Evolutionary conservation across 1,140 invertebrate genomes (phyloP).

Genomic region (Pogonus chalceus): DNA sequence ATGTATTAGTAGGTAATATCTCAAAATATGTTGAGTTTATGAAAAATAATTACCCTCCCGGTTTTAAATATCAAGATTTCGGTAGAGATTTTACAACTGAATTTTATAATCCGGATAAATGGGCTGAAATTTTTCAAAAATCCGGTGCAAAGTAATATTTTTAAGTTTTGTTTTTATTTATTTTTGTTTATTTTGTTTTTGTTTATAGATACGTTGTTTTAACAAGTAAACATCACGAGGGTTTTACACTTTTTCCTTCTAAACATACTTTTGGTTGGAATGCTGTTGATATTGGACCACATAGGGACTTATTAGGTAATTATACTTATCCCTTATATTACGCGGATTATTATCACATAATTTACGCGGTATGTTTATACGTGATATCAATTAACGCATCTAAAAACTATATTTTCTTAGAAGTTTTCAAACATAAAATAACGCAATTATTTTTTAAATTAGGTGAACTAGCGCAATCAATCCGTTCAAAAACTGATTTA

Average conservation of each 20-base stretch:
- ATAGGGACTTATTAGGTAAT: conserved; percentile 65
- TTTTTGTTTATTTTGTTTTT: conserved; percentile 9
- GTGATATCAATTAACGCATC: too few relatives aligned
- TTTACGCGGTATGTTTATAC: too few relatives aligned
- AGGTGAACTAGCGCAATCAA: conserved; percentile 62
- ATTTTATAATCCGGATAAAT: conserved; percentile 67
- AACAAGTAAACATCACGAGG: conserved; percentile 92
- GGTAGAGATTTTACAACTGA: conserved; percentile 69
- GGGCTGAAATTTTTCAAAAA: conserved; percentile 62
- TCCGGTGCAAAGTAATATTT: conserved; percentile 64
- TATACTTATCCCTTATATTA: too few relatives aligned
- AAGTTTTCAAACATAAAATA: too few relatives aligned
- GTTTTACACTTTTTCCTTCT: conserved; percentile 83
- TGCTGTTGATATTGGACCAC: conserved; percentile 73
- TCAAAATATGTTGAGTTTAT: conserved; percentile 50
- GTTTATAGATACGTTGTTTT: conserved; percentile 70
- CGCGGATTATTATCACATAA: too few relatives aligned
- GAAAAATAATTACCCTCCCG: conserved; percentile 64
- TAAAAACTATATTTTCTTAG: too few relatives aligned
- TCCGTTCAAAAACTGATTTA: conserved; percentile 51
- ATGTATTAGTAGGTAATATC: conserved; percentile 11
- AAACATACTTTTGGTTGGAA: conserved; percentile 85
- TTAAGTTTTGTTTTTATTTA: not conserved
- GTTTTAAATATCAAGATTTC: conserved; percentile 80
- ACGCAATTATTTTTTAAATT: conserved; percentile 14